Conservation (phyloP, 1,140 invertebrate genomes). For the Trichonephila inaurata region DNA sequence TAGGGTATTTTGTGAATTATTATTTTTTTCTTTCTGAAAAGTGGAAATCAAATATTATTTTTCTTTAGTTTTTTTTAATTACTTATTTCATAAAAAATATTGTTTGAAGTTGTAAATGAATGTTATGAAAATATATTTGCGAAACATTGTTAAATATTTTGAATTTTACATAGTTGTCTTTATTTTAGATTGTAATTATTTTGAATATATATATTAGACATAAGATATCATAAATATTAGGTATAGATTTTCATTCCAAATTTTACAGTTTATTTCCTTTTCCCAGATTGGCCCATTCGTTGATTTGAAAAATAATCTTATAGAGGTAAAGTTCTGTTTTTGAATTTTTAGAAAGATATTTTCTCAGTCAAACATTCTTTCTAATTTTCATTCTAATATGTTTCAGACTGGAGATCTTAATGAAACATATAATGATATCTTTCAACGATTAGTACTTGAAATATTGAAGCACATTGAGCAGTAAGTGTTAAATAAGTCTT, state of each 20-base stretch:
- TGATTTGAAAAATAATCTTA: constrained; percentile 83
- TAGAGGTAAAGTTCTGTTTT: constrained; percentile 58
- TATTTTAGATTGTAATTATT: too few relatives aligned
- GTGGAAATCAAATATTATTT: too few relatives aligned
- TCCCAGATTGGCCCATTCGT: constrained; percentile 88
- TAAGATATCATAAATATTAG: too few relatives aligned
- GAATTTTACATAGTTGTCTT: too few relatives aligned
- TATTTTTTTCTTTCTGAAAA: too few relatives aligned
- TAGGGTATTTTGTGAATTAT: too few relatives aligned
- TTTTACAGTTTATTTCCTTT: not conserved
- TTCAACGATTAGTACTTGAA: constrained; percentile 42
- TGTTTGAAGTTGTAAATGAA: too few relatives aligned
- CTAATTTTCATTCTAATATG: not conserved
- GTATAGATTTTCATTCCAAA: not conserved
- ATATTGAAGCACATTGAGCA: constrained; percentile 49
- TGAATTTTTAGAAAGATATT: not conserved
- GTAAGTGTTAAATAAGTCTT: constrained; percentile 43
- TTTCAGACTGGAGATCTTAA: constrained; percentile 56
- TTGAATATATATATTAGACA: too few relatives aligned
- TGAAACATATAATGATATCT: constrained; percentile 70
- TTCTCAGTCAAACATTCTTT: not conserved
- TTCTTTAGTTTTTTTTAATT: too few relatives aligned
- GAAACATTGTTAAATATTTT: too few relatives aligned
- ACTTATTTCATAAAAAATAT: too few relatives aligned
- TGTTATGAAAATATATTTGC: too few relatives aligned